These are phyloP conservation scores for Eristalis pertinax DNA, from an alignment of 2,888 invertebrate species.

Conservation along the genomic window DNA sequence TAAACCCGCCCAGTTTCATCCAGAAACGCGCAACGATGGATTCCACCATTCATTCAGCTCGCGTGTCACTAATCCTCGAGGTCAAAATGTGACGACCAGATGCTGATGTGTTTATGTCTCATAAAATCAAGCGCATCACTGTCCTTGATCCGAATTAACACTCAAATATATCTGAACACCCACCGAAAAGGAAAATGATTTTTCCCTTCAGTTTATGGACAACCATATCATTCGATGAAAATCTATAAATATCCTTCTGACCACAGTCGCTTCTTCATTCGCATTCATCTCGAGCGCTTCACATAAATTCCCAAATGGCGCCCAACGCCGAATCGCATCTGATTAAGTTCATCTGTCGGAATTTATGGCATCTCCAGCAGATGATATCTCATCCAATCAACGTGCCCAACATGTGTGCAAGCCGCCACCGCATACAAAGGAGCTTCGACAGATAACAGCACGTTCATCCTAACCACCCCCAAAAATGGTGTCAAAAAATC, in stretches of 20 bases:
- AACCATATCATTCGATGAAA: not conserved
- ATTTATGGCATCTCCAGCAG: not conserved
- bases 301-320: not conserved
- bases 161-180: not conserved
- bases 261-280: not conserved
- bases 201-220: not conserved
- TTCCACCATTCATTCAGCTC: not conserved
- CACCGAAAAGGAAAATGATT: not conserved
- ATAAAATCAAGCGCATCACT: not conserved
- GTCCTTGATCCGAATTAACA: not conserved
- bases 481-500: not conserved
- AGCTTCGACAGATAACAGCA: too few species aligned
- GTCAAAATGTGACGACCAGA: not conserved
- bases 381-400: not conserved
- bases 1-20: too few species aligned
- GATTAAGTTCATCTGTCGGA: not conserved
- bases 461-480: not conserved
- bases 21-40: too few species aligned
- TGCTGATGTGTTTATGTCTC: not conserved
- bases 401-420: too few species aligned
- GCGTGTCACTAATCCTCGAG: not conserved
- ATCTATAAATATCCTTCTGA: not conserved
- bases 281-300: not conserved
- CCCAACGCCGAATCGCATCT: not conserved
- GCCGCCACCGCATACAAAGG: too few species aligned